Evolutionary conservation across 1,140 invertebrate genomes (phyloP), one percentile per base, ranked within the genome.

Genomic region (Drosophila kepulauana): DNA sequence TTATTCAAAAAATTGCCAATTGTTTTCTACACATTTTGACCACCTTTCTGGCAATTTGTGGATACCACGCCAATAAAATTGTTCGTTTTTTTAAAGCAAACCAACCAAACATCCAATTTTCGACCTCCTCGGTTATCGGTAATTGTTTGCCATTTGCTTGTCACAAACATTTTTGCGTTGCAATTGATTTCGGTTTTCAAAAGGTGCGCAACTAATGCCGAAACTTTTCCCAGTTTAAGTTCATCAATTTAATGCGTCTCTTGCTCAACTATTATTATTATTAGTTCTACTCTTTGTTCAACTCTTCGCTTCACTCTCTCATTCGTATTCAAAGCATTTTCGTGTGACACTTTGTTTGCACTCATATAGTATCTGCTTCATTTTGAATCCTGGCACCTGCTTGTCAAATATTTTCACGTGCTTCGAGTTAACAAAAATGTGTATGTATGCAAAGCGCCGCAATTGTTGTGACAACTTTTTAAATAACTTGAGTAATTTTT

Each of bases 101-200:
- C 16, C 16, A 20, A 2, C 2, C 16, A 20, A 20, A 20, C 2
- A 20, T 2, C 16, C 16, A 20, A 20, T 20, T 20, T 20, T 2
- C 16, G 16, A 20, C 16, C 16, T 20, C 16, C 16, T 46, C 46
- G 35, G 4, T 46, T 62, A 62, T 30, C 49, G 46, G 15, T 74
- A 74, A 74, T 74, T 61, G 48, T 15, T 45, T 35, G 46, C 20
- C 65, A 48, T 57, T 67, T 58, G 65, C 51, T 35, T 54, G 15
- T 57, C 52, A 1, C 28, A 43, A 25, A 8, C 30, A 33, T 33
- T 33, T 28, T 57, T 57, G 54, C 35, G 4, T 15, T 13, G 38
- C 46, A 73, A 68, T 68, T 68, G 56, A 68, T 68, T 56, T 54
- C 51, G 52, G 51, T 33, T 43, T 51, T 25, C 15, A 45, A 59